phyloP scores from a whole-genome alignment of 2,888 invertebrate genomes.

The Trichopria drosophilae region DNA sequence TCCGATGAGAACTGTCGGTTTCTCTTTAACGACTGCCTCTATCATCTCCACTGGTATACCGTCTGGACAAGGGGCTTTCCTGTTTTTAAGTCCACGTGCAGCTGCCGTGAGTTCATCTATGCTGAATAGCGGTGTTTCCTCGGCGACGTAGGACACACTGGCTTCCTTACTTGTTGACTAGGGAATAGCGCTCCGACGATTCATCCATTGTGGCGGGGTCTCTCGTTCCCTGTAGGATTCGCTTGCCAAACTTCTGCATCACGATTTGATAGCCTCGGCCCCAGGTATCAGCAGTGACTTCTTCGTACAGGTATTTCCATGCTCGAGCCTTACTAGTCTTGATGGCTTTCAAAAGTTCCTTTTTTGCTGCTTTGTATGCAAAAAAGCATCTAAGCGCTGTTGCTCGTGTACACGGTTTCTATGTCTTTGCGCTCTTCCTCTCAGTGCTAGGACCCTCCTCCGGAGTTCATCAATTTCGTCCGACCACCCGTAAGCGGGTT shows the following conservation, averaged over 20 bases:
- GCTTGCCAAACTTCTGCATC: no score
- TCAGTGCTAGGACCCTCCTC: conserved; percentile 18
- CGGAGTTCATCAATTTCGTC: conserved; percentile 35
- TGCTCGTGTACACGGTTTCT: no score
- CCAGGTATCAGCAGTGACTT: no score
- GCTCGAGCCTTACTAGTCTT: conserved; percentile 22
- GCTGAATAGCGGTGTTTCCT: conserved; percentile 21
- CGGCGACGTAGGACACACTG: no score
- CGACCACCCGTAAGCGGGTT: conserved; percentile 38
- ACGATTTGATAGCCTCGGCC: conserved; percentile 29
- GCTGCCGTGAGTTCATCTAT: conserved; percentile 23
- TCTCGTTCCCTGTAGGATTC: conserved; percentile 33
- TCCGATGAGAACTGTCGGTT: conserved; percentile 18
- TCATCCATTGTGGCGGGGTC: conserved; percentile 5
- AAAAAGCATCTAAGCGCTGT: no score
- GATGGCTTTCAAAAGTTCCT: conserved; percentile 7
- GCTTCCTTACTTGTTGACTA: conserved; percentile 2
- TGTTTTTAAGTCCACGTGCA: conserved; percentile 11
- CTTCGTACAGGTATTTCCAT: conserved; percentile 35
- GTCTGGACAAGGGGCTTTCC: conserved; percentile 34
- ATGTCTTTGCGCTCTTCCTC: conserved; percentile 16
- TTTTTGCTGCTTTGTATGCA: conserved; percentile 15
- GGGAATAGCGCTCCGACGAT: conserved; percentile 22
- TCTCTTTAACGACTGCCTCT: conserved; percentile 14
- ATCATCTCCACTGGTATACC: conserved; percentile 33